Evolutionary conservation across 1,140 invertebrate species (phyloP).

Genomic region (Asobara japonica): DNA sequence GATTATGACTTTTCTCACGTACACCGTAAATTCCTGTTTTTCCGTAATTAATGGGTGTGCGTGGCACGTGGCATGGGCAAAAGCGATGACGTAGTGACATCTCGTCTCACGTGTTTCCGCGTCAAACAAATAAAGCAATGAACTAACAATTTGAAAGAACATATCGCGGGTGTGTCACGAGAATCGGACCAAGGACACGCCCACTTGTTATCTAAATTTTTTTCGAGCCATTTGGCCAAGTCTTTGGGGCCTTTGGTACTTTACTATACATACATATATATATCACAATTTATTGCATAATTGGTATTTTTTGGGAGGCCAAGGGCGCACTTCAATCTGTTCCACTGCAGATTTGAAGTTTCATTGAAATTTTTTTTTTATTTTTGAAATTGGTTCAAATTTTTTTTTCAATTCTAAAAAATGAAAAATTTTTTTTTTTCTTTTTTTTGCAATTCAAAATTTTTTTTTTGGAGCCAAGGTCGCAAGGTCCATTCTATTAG

Average conservation of each 20-base stretch:
- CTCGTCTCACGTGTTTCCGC: constrained; percentile 21
- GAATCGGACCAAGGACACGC: constrained; percentile 33
- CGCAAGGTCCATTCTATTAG: too few relatives aligned
- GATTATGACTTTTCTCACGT: neutral
- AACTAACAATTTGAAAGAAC: constrained; percentile 22
- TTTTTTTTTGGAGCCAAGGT: too few relatives aligned
- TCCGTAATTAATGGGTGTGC: neutral
- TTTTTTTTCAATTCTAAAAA: too few relatives aligned
- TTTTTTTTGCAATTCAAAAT: too few relatives aligned
- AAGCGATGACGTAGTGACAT: constrained; percentile 11
- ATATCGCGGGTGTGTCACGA: constrained; percentile 28
- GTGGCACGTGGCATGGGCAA: neutral
- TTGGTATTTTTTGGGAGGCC: neutral
- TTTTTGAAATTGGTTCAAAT: too few relatives aligned
- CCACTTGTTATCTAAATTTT: constrained; percentile 7
- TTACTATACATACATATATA: too few relatives aligned
- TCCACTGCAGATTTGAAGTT: neutral
- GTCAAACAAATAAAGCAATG: constrained; percentile 20
- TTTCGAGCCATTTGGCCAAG: neutral
- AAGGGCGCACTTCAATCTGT: neutral
- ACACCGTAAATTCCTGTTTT: neutral
- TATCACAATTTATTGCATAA: too few relatives aligned
- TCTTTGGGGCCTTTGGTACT: too few relatives aligned
- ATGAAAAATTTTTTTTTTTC: neutral
- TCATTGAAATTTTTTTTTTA: neutral